Evolutionary conservation across 2,888 invertebrate genomes (phyloP).

Genomic region (Thereva unica): DNA sequence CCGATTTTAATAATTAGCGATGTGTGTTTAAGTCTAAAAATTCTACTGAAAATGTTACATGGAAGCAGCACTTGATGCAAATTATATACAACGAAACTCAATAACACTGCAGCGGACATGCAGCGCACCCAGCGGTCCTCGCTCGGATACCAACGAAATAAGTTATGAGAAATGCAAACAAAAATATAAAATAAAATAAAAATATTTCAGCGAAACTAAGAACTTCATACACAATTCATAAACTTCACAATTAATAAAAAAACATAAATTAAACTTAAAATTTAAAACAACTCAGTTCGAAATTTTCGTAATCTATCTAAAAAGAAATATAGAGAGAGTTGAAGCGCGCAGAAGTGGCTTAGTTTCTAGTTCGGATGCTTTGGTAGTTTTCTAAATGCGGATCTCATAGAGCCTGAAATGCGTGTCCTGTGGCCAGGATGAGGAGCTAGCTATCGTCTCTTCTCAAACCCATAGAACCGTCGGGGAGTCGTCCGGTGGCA

Average conservation of each 20-base stretch:
- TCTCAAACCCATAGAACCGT: slow-evolving; percentile 45
- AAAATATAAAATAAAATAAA: slow-evolving; percentile 2
- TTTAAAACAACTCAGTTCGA: too few species aligned
- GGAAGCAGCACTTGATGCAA: slow-evolving; percentile 25
- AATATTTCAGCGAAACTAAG: too few species aligned
- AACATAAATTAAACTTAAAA: slow-evolving; percentile 13
- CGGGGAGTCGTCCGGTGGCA: slow-evolving; percentile 37
- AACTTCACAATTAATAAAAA: slow-evolving; percentile 12
- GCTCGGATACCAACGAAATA: slow-evolving; percentile 21
- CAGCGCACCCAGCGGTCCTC: too few species aligned
- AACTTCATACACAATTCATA: background rate
- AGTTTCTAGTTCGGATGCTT: slow-evolving; percentile 23
- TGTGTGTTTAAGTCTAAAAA: slow-evolving; percentile 1
- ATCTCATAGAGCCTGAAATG: slow-evolving; percentile 20
- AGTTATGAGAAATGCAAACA: slow-evolving; percentile 30
- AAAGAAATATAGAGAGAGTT: slow-evolving; percentile 10
- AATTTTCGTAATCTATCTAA: background rate
- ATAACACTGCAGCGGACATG: slow-evolving; percentile 8
- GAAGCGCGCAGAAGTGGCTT: background rate
- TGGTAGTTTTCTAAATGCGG: slow-evolving; percentile 37
- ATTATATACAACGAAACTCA: slow-evolving; percentile 23
- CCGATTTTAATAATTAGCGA: slow-evolving; percentile 5
- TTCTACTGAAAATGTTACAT: slow-evolving; percentile 15
- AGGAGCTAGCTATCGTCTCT: background rate
- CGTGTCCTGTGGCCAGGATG: slow-evolving; percentile 5